These are phyloP conservation scores for Poecile montanus DNA, from an alignment of 2,797 vertebrate genomes.

Conservation along the genomic window DNA sequence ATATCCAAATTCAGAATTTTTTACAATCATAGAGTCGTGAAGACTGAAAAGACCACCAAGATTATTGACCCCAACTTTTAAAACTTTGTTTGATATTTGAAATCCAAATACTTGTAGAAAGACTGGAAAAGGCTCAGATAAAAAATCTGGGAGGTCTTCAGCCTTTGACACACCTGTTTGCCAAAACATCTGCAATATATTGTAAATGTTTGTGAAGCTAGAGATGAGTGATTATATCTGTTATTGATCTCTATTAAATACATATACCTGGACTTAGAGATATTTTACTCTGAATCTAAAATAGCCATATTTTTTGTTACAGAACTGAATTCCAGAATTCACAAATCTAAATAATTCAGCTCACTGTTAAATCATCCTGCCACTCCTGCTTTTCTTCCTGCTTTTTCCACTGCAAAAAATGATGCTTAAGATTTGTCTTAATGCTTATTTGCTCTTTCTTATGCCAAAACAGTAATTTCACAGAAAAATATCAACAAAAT, in stretches of 20 bases:
- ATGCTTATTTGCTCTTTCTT: not conserved
- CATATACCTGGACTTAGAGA: not conserved
- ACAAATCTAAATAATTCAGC: not conserved
- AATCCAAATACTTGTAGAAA: not conserved
- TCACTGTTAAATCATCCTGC: not conserved
- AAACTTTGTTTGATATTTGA: not conserved
- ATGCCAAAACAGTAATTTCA: not conserved
- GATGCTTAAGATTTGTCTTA: not conserved
- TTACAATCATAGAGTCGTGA: not conserved
- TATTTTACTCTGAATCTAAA: not conserved
- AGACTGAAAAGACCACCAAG: not conserved
- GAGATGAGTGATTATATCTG: not conserved
- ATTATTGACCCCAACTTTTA: not conserved
- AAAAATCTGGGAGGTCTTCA: not conserved
- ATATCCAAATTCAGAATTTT: not conserved
- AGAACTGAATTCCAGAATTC: not conserved
- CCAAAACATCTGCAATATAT: not conserved
- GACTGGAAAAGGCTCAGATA: not conserved
- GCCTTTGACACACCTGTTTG: not conserved
- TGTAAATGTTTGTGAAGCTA: not conserved
- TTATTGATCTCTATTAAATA: not conserved
- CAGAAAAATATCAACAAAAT: not conserved
- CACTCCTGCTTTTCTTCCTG: not conserved
- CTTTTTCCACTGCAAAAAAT: not conserved
- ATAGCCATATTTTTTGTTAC: not conserved